A percentile compares a stretch with the other conserved stretches of the same genome.
Conservation (phyloP, 2,797 vertebrate species). For the Streptopelia turtur region DNA sequence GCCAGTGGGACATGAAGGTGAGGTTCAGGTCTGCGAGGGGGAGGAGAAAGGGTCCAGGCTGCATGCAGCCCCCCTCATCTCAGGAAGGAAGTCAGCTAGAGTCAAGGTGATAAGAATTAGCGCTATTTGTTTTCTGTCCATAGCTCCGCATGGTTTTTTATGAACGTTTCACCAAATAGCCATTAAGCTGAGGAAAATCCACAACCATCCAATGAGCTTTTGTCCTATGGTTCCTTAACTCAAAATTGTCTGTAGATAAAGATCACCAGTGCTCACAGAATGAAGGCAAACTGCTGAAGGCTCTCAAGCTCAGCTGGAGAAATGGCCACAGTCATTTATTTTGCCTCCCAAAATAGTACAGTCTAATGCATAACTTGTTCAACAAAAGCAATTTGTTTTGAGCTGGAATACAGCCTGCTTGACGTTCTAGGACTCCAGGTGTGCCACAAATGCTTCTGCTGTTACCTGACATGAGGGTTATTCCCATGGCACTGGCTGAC, state of each 20-base stretch:
- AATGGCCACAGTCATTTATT: background rate
- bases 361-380: background rate
- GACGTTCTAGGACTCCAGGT: background rate
- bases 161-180: background rate
- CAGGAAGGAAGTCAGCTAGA: background rate
- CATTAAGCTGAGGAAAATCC: background rate
- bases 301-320: background rate
- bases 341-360: background rate
- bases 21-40: slow-evolving; percentile 20
- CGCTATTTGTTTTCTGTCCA: background rate
- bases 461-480: background rate
- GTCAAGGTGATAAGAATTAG: background rate
- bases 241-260: background rate
- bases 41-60: slow-evolving; percentile 29
- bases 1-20: background rate
- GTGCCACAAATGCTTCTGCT: background rate
- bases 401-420: background rate
- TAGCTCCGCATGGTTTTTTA: background rate
- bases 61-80: background rate
- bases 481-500: background rate
- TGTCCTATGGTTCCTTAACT: background rate
- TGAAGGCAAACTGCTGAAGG: background rate
- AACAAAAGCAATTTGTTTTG: background rate
- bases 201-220: background rate
- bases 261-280: rapidly evolving